Conservation (phyloP, 2,888 invertebrate species). For the Horisme vitalbata region DNA sequence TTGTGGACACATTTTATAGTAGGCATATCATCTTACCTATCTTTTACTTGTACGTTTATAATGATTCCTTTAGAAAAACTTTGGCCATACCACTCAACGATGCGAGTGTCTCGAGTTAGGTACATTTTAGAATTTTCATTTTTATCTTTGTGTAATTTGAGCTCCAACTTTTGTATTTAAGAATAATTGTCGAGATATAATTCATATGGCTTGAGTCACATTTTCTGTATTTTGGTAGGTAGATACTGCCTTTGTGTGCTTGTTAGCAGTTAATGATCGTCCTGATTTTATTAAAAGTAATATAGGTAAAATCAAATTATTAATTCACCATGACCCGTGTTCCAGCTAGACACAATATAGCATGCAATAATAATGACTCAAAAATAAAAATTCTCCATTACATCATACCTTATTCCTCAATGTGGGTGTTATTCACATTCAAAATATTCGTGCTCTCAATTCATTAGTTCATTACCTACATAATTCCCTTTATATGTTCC, state of each 20-base stretch:
- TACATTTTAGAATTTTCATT: neutral
- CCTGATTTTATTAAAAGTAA: constrained; percentile 3
- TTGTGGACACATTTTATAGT: neutral
- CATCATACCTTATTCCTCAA: constrained; percentile 25
- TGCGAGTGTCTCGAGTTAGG: neutral
- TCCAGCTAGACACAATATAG: constrained; percentile 25
- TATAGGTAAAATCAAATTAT: constrained; percentile 9
- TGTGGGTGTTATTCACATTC: constrained; percentile 2
- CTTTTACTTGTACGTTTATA: constrained; percentile 4
- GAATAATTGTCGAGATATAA: too few species aligned
- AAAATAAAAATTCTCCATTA: constrained; percentile 9
- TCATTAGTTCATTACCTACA: constrained; percentile 12
- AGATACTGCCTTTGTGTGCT: neutral
- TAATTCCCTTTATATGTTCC: constrained; percentile 9
- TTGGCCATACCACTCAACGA: too few species aligned
- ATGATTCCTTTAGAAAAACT: too few species aligned
- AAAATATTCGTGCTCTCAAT: neutral
- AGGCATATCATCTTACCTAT: constrained; percentile 17
- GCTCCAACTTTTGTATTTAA: too few species aligned
- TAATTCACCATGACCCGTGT: constrained; percentile 19
- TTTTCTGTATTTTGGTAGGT: too few species aligned
- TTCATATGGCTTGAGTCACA: too few species aligned
- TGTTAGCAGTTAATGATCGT: neutral
- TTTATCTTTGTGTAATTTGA: too few species aligned
- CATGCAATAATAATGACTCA: constrained; percentile 18